Percentiles rank a stretch among this genome's conserved stretches.
Evolutionary conservation across 2,113 vertebrate genomes (phyloP).

Genomic region (Labeo rohita): DNA sequence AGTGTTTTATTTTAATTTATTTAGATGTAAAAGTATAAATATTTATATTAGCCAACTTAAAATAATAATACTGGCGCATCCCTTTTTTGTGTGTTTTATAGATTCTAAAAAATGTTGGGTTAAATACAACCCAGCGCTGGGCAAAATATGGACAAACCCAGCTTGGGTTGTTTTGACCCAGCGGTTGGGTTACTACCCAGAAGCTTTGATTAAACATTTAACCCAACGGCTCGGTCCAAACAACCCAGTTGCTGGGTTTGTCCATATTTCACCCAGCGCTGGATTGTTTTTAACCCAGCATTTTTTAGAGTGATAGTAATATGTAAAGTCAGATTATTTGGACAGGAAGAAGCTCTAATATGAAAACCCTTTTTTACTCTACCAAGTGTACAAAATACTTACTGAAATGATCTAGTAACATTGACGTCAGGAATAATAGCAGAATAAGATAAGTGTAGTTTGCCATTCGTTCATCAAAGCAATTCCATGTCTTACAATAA

Average conservation of each 20-base stretch:
- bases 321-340: neutral
- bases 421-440: neutral
- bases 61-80: neutral
- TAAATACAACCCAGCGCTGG: too few species aligned
- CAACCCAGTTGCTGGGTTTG: too few species aligned
- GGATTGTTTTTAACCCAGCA: too few species aligned
- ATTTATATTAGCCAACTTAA: neutral
- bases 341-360: neutral
- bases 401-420: conserved; percentile 1
- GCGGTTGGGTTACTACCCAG: too few species aligned
- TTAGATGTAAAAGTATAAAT: neutral
- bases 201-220: too few species aligned
- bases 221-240: too few species aligned
- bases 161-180: too few species aligned
- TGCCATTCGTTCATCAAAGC: conserved; percentile 25
- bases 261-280: too few species aligned
- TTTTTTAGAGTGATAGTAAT: neutral
- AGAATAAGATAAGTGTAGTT: conserved; percentile 1
- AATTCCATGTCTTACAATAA: conserved; percentile 29
- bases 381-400: conserved; percentile 41
- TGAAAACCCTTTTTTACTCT: neutral
- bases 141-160: too few species aligned
- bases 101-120: too few species aligned
- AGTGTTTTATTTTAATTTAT: neutral
- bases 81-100: neutral